phyloP scores from a whole-genome alignment of 2,888 invertebrate species.

The Deroplatys truncata region DNA sequence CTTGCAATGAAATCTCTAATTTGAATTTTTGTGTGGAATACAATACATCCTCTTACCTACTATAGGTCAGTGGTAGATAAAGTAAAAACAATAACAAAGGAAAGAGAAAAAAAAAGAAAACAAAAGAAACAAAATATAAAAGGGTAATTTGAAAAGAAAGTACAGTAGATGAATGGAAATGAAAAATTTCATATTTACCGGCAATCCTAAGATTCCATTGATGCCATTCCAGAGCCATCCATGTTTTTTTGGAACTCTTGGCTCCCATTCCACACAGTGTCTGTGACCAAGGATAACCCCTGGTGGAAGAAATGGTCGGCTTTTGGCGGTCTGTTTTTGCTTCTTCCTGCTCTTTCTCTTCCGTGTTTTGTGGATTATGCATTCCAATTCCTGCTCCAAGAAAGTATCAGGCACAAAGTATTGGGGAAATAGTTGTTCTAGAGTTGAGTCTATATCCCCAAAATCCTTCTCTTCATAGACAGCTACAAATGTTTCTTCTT shows the following conservation, averaged over 20 bases:
- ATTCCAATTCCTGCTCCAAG: background rate
- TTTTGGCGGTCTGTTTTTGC: background rate
- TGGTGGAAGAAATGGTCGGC: background rate
- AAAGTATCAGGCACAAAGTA: background rate
- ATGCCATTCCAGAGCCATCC: slow-evolving; percentile 23
- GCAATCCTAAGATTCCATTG: background rate
- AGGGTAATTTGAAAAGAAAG: no score
- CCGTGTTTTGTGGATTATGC: background rate
- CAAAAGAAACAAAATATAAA: background rate
- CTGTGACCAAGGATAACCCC: slow-evolving; percentile 1
- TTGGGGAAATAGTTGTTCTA: background rate
- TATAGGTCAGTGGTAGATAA: no score
- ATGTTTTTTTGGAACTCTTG: slow-evolving; percentile 8
- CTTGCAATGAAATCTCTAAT: no score
- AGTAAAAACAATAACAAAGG: background rate
- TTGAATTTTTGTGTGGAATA: no score
- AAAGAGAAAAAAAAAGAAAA: background rate
- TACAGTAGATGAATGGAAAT: no score
- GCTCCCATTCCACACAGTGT: background rate
- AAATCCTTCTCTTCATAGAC: background rate
- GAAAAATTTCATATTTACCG: background rate
- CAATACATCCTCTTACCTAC: no score
- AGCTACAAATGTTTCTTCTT: background rate
- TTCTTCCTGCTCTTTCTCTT: background rate
- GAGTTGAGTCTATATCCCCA: background rate